phyloP scores from a whole-genome alignment of 2,113 vertebrate species.

The Proteles cristata region DNA sequence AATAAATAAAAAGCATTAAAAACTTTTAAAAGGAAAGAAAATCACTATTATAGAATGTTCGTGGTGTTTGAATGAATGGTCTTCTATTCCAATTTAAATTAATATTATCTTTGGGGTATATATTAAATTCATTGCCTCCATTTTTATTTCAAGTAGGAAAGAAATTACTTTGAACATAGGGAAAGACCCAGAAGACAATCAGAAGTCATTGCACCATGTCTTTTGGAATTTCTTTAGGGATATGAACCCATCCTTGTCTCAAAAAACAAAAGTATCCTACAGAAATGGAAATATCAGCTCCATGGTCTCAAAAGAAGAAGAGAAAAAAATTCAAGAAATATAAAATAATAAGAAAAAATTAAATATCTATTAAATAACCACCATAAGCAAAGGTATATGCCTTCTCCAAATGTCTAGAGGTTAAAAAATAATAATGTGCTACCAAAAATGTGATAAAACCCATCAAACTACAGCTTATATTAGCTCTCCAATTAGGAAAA shows the following conservation, averaged over 20 bases:
- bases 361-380: background rate
- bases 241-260: background rate
- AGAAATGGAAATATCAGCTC: background rate
- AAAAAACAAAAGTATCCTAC: background rate
- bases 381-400: background rate
- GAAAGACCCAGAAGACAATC: background rate
- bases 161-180: background rate
- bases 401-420: background rate
- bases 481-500: background rate
- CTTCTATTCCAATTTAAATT: background rate
- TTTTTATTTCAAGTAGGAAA: conserved; percentile 33
- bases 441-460: background rate
- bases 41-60: background rate
- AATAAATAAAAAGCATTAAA: too few species aligned
- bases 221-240: conserved; percentile 2
- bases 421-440: background rate
- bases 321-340: background rate
- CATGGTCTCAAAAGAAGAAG: background rate
- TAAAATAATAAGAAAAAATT: conserved; percentile 21
- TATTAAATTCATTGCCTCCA: background rate
- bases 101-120: background rate
- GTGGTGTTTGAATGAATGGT: background rate
- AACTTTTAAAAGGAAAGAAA: background rate
- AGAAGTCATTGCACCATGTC: background rate
- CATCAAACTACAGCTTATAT: background rate